Percentiles rank a stretch among this genome's conserved stretches.
Evolutionary conservation across 2,888 invertebrate genomes (phyloP).

Genomic region (Glaucopsyche alexis): DNA sequence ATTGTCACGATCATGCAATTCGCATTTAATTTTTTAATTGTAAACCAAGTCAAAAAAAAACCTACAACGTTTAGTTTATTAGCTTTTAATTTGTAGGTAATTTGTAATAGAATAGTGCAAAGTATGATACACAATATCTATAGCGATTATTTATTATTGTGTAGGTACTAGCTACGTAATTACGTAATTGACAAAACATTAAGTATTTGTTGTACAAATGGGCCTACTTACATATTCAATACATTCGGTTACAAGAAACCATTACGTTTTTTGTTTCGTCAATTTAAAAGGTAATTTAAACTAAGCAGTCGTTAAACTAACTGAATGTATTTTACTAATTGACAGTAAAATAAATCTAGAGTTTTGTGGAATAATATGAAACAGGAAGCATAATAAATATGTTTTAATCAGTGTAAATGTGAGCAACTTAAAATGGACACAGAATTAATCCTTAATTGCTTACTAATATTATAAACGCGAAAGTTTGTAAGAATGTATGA

Average conservation of each 20-base stretch:
- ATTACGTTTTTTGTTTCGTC: not conserved
- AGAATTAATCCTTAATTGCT: too few relatives aligned
- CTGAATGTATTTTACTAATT: not conserved
- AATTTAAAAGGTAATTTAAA: not conserved
- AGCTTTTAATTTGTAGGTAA: not conserved
- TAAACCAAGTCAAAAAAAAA: too few relatives aligned
- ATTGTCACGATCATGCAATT: too few relatives aligned
- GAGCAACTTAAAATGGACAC: not conserved
- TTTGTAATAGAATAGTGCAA: not conserved
- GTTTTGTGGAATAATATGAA: too few relatives aligned
- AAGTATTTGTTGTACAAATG: not conserved
- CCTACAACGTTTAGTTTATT: too few relatives aligned
- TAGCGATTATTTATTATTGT: not conserved
- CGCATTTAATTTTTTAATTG: too few relatives aligned
- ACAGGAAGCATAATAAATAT: too few relatives aligned
- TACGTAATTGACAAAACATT: not conserved
- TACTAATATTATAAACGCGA: too few relatives aligned
- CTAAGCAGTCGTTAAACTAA: constrained; percentile 2
- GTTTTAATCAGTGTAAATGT: not conserved
- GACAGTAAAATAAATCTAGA: too few relatives aligned
- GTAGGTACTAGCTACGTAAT: not conserved
- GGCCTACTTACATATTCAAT: not conserved
- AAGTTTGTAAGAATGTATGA: too few relatives aligned
- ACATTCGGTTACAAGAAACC: not conserved
- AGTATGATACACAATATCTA: not conserved